Base-by-base conservation (phyloP, 2,888 invertebrate species). In the Hyalella azteca region DNA sequence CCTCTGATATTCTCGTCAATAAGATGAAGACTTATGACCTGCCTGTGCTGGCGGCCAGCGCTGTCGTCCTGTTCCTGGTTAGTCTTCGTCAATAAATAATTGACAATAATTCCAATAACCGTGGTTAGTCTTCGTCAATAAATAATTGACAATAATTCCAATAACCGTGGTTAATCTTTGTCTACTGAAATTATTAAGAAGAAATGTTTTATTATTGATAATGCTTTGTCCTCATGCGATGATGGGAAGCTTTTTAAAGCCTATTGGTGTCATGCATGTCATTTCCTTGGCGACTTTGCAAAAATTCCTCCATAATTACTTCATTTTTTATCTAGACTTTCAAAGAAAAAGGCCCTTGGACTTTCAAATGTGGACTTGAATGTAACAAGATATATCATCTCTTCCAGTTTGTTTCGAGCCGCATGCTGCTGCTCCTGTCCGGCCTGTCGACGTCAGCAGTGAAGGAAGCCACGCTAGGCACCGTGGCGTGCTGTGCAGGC, bases 21-120 rank as follows among this genome's bases (percentile, higher is more conserved):
- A 79, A 81, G 40, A 73, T 81, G 40, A 78, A 83, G 73, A 80
- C 79, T 26, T 81, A 83, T 41, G 83, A 83, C 54, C 75, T 83
- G 39, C 78, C 80, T 39, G 78, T 79, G 59, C 79, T 83, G 19
- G 76, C 79, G 22, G 41, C 79, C 13, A 50, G 81, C 32, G 73
- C 78, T 26, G 9, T 45, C 36, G 78, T 78, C 15, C 73, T 81
- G 32, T 60, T 76, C 29, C 41, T 83, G 83, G 83, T 83, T n/a
- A 50, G 81, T 5, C 15, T 45, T 45, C 45, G 9, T 45, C 45
- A 15, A 45, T 45, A 15, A 45, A 15, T 11, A 11, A 9, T 15
- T 45, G 45, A 15, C 45, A 45, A 15, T 45, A n/a, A n/a, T n/a
- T n/a, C n/a, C n/a, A n/a, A n/a, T n/a, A n/a, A n/a, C n/a, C 29